Conservation (phyloP, 2,888 invertebrate genomes). For the Ophioninae sp. region DNA sequence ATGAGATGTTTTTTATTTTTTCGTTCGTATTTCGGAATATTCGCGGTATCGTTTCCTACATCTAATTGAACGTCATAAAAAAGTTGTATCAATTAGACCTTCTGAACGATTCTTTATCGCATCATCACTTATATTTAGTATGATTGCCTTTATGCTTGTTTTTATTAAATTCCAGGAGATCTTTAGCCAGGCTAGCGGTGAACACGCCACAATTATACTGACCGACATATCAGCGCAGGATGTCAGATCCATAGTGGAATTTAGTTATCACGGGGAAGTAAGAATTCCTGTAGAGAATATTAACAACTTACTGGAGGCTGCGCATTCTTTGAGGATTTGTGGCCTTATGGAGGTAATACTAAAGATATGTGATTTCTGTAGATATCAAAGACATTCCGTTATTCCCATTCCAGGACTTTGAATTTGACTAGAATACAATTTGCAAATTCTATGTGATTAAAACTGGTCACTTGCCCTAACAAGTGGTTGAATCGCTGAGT, state of each 20-base stretch:
- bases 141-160: background rate
- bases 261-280: conserved; percentile 80
- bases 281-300: conserved; percentile 78
- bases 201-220: conserved; percentile 79
- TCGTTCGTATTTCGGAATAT: too few relatives aligned
- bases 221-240: conserved; percentile 79
- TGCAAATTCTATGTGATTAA: too few relatives aligned
- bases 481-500: background rate
- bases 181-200: conserved; percentile 76
- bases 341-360: conserved; percentile 77
- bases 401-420: too few relatives aligned
- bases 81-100: too few relatives aligned
- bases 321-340: conserved; percentile 78
- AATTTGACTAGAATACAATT: too few relatives aligned
- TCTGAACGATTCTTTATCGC: too few relatives aligned
- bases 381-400: background rate
- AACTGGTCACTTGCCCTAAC: background rate
- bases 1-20: too few relatives aligned
- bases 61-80: too few relatives aligned
- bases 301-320: conserved; percentile 77
- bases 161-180: conserved; percentile 73
- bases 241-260: conserved; percentile 78
- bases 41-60: too few relatives aligned
- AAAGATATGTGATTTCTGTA: background rate
- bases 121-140: too few relatives aligned